Evolutionary conservation across 2,888 invertebrate species (phyloP).

Genomic region (Lasioglossum malachurum): DNA sequence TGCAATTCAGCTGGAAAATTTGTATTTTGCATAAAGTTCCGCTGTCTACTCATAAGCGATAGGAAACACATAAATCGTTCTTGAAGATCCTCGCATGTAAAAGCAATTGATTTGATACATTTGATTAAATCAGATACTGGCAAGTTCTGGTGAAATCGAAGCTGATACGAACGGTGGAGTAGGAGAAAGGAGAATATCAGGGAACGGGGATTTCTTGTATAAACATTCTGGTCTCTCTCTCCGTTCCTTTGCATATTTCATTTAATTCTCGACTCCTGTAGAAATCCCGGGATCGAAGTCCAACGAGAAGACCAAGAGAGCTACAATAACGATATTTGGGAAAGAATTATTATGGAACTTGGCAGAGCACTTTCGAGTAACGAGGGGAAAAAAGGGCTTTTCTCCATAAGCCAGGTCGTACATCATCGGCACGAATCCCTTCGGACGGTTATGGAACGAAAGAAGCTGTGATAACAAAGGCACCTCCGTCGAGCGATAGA

Average conservation of each 20-base stretch:
- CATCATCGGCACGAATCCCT: slow-evolving; percentile 74
- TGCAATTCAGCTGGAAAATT: too few relatives aligned
- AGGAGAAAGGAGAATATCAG: background rate
- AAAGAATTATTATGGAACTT: slow-evolving; percentile 77
- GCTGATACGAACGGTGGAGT: too few relatives aligned
- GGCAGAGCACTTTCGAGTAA: slow-evolving; percentile 72
- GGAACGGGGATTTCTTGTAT: slow-evolving; percentile 31
- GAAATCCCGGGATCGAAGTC: slow-evolving; percentile 58
- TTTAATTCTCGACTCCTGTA: slow-evolving; percentile 36
- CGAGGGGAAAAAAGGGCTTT: slow-evolving; percentile 74
- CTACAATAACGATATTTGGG: slow-evolving; percentile 75
- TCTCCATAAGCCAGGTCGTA: slow-evolving; percentile 74
- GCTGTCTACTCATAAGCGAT: too few relatives aligned
- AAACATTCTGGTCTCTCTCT: slow-evolving; percentile 24
- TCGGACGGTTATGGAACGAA: slow-evolving; percentile 75
- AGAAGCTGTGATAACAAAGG: slow-evolving; percentile 75
- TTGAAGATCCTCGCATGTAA: background rate
- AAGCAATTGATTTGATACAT: background rate
- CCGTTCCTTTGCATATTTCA: slow-evolving; percentile 43
- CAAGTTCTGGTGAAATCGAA: background rate
- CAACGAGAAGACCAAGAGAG: slow-evolving; percentile 60
- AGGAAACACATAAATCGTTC: background rate
- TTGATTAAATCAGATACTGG: background rate
- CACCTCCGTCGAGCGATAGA: slow-evolving; percentile 59
- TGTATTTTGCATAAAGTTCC: too few relatives aligned